Percentiles rank a stretch among this genome's conserved stretches.
These are phyloP conservation scores for Caenorhabditis macrosperma DNA, from an alignment of 2,888 invertebrate species.

Conservation along the genomic window DNA sequence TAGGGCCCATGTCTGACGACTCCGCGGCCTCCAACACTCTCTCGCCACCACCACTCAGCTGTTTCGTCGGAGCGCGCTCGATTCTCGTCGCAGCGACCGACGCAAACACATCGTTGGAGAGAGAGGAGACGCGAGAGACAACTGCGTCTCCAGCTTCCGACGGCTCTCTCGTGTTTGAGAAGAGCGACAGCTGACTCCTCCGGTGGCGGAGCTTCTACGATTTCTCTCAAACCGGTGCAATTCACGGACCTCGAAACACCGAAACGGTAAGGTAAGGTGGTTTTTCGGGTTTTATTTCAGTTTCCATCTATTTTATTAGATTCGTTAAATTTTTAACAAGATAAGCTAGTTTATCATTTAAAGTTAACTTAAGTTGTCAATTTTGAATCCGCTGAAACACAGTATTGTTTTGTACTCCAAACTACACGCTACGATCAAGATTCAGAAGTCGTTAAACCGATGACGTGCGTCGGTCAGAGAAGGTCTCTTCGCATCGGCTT, in stretches of 20 bases:
- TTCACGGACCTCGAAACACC: too few species aligned
- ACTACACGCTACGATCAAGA: not conserved
- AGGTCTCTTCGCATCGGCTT: not conserved
- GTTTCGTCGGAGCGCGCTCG: conserved; percentile 46
- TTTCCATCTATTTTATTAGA: too few species aligned
- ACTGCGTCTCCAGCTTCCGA: conserved; percentile 28
- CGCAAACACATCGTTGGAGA: conserved; percentile 16
- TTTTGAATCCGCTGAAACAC: not conserved
- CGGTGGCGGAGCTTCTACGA: not conserved
- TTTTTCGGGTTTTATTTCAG: too few species aligned
- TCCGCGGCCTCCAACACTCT: conserved; percentile 21
- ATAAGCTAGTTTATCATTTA: too few species aligned
- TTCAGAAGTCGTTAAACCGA: not conserved
- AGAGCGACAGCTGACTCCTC: conserved; percentile 31
- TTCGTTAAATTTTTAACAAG: too few species aligned
- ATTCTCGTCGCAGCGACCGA: conserved; percentile 28
- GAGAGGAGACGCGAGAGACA: conserved; percentile 13
- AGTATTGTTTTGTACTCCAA: not conserved
- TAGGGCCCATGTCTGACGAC: conserved; percentile 29
- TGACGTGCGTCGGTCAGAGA: conserved; percentile 1
- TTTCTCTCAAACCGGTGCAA: too few species aligned
- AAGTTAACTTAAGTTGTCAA: too few species aligned
- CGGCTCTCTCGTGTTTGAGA: not conserved
- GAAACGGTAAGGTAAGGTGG: too few species aligned
- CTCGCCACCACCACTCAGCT: conserved; percentile 49